Percentiles rank a stretch among this genome's conserved stretches.
Conservation (phyloP, 2,888 invertebrate genomes). For the Brenthis ino region DNA sequence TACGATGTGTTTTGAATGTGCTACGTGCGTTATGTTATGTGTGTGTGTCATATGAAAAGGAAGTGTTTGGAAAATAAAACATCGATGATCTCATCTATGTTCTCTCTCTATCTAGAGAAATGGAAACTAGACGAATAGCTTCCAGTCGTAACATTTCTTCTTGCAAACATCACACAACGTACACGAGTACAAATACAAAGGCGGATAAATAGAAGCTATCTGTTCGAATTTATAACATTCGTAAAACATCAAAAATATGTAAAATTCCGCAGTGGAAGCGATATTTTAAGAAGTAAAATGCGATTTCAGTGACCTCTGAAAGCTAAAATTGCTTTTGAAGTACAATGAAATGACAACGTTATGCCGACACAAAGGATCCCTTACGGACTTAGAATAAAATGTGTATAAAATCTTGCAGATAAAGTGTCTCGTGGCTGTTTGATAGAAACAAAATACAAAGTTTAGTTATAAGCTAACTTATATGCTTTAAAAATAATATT, state of each 20-base stretch:
- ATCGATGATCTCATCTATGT: too few species aligned
- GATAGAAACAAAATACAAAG: background rate
- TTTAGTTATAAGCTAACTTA: too few species aligned
- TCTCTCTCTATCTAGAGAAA: too few species aligned
- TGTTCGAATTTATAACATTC: background rate
- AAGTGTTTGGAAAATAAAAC: too few species aligned
- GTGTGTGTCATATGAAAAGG: too few species aligned
- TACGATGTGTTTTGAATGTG: too few species aligned
- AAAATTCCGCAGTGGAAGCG: background rate
- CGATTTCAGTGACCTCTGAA: constrained; percentile 15
- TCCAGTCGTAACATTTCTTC: too few species aligned
- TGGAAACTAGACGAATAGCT: too few species aligned
- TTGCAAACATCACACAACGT: too few species aligned
- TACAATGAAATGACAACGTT: constrained; percentile 16
- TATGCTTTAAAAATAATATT: background rate
- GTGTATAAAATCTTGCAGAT: background rate
- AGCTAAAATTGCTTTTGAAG: constrained; percentile 11
- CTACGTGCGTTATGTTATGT: too few species aligned
- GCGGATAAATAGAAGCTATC: background rate
- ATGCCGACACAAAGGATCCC: constrained; percentile 9
- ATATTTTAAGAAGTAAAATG: background rate
- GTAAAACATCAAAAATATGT: background rate
- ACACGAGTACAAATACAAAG: too few species aligned
- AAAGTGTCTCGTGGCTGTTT: background rate
- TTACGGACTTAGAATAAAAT: background rate